These are phyloP conservation scores for Pseudopipra pipra DNA, from an alignment of 2,113 vertebrate species.

Conservation along the genomic window DNA sequence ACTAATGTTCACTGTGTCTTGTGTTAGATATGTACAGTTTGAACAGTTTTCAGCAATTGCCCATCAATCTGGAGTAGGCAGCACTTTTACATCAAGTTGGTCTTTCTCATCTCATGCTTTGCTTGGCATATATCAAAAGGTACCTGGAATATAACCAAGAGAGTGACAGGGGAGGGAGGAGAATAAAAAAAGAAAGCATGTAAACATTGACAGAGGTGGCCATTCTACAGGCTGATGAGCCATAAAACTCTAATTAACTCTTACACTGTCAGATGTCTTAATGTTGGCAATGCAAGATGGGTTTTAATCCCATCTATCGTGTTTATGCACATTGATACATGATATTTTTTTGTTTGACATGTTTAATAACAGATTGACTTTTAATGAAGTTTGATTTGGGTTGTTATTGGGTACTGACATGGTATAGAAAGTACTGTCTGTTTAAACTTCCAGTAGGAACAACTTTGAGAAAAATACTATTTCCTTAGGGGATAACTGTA, in stretches of 20 bases:
- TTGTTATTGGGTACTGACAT: not conserved
- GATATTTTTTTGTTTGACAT: not conserved
- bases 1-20: not conserved
- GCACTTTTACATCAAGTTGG: rapidly evolving
- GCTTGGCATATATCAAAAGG: not conserved
- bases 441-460: not conserved
- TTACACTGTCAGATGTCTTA: not conserved
- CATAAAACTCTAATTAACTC: not conserved
- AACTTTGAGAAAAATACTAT: not conserved
- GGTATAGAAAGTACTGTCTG: not conserved
- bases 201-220: not conserved
- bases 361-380: not conserved
- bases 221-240: not conserved
- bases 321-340: not conserved
- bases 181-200: not conserved
- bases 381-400: not conserved
- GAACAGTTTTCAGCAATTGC: not conserved
- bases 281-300: not conserved
- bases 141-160: not conserved
- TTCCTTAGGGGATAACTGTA: not conserved
- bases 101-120: not conserved
- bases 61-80: not conserved
- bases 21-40: not conserved
- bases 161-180: not conserved
- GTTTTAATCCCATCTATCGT: not conserved